These are phyloP conservation scores for Ptychoptera contaminata DNA, from an alignment of 2,888 invertebrate genomes.

Conservation along the genomic window DNA sequence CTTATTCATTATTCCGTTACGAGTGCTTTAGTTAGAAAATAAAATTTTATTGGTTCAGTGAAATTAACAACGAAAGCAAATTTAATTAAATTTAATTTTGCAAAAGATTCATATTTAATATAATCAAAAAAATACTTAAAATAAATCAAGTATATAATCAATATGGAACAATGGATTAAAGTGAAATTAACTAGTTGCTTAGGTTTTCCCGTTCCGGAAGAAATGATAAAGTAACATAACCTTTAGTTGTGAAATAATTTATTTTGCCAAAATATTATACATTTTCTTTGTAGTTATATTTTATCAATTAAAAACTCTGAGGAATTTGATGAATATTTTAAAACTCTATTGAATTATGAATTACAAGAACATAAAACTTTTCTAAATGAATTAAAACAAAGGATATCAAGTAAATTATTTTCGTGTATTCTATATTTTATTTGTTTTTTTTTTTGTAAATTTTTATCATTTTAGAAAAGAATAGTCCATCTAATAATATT, in stretches of 20 bases:
- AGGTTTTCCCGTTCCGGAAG: constrained; percentile 50
- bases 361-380: constrained; percentile 51
- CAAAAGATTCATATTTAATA: no score
- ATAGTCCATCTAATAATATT: constrained; percentile 1
- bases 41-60: no score
- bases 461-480: constrained; percentile 17
- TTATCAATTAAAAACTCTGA: constrained; percentile 49
- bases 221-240: constrained; percentile 43
- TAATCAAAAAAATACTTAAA: no score
- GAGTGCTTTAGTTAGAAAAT: no score
- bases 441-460: neutral
- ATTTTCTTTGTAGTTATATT: constrained; percentile 42
- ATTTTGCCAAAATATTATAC: constrained; percentile 1
- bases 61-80: no score
- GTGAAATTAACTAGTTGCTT: constrained; percentile 47
- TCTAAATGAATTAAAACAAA: constrained; percentile 40
- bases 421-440: neutral
- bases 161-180: constrained; percentile 50
- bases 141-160: constrained; percentile 1
- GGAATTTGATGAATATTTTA: constrained; percentile 65
- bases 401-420: constrained; percentile 30
- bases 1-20: no score
- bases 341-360: constrained; percentile 51
- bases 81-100: no score
- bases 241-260: constrained; percentile 14